phyloP scores from a whole-genome alignment of 2,888 invertebrate genomes.

The Mimachlamys varia region DNA sequence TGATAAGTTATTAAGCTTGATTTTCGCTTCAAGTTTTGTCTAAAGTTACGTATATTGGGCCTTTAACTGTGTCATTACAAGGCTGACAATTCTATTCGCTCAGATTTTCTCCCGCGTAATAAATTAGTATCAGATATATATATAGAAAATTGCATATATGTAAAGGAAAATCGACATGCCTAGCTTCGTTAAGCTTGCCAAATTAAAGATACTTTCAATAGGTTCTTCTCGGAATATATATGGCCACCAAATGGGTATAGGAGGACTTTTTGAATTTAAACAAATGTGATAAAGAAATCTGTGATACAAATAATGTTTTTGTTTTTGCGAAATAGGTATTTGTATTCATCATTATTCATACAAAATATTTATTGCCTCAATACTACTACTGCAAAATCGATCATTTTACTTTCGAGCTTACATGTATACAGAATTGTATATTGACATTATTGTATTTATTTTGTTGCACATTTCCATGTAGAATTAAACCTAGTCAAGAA shows the following conservation, averaged over 20 bases:
- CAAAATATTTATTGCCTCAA: not conserved
- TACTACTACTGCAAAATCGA: not conserved
- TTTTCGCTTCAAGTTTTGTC: too few relatives aligned
- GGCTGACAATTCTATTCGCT: not conserved
- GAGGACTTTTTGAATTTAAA: not conserved
- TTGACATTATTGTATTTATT: not conserved
- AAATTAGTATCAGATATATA: not conserved
- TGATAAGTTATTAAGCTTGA: too few relatives aligned
- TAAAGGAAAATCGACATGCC: not conserved
- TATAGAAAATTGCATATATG: not conserved
- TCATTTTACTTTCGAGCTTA: too few relatives aligned
- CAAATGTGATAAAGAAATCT: not conserved
- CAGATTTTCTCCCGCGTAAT: not conserved
- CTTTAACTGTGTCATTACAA: not conserved
- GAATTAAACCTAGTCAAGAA: constrained; percentile 2
- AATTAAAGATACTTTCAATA: not conserved
- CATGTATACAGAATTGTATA: not conserved
- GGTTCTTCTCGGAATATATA: too few relatives aligned
- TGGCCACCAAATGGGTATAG: not conserved
- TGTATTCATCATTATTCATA: not conserved
- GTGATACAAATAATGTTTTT: not conserved
- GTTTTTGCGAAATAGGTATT: not conserved
- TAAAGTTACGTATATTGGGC: too few relatives aligned
- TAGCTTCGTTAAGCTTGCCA: not conserved
- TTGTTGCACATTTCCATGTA: not conserved